These are phyloP conservation scores for Sebastes taczanowskii DNA, from an alignment of 2,797 vertebrate species.

Conservation along the genomic window DNA sequence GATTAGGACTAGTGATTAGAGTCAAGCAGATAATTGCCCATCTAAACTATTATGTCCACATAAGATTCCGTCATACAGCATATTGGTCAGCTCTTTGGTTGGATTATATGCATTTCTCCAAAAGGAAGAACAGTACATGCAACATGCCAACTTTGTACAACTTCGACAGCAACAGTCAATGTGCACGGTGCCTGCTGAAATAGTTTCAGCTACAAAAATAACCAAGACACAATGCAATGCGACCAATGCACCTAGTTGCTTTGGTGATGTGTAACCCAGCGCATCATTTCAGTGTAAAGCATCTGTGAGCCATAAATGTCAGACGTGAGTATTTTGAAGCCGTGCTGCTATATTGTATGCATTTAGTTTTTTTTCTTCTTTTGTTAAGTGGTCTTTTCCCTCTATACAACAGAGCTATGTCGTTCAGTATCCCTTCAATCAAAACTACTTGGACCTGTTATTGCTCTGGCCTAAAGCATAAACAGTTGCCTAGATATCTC, in stretches of 20 bases:
- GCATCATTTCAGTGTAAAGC: neutral
- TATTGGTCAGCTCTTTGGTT: neutral
- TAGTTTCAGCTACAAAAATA: neutral
- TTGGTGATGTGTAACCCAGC: neutral
- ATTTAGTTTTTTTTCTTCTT: no score
- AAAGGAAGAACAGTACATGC: neutral
- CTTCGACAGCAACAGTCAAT: neutral
- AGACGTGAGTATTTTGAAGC: neutral
- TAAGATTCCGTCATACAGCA: neutral
- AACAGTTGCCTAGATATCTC: neutral
- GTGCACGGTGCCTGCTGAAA: neutral
- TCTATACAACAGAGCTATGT: neutral
- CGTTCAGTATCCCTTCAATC: neutral
- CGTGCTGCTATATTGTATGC: neutral
- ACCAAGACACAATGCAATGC: neutral
- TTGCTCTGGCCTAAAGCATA: neutral
- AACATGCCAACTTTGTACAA: neutral
- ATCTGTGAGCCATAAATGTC: neutral
- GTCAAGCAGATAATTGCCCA: neutral
- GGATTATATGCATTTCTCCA: neutral
- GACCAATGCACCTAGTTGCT: neutral
- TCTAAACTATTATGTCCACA: neutral
- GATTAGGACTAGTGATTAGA: neutral
- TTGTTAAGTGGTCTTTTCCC: no score
- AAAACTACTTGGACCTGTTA: neutral